Conservation (phyloP, 1,140 invertebrate species). For the Lamellibrachia luymesi region DNA sequence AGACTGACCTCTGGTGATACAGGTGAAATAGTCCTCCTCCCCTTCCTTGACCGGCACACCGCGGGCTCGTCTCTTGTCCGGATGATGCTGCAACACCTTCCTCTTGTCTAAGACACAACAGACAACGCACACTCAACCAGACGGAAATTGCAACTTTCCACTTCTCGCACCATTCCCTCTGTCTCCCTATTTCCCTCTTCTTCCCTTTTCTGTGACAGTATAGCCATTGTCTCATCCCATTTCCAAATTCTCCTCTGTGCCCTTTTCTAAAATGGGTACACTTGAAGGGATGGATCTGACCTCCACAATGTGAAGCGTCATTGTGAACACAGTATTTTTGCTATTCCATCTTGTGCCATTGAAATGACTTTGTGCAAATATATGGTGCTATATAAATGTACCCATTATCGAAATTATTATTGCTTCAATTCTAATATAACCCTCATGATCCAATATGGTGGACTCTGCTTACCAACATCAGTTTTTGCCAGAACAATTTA, state of each 20-base stretch:
- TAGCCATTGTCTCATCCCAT: background rate
- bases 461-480: too few relatives aligned
- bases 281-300: background rate
- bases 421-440: background rate
- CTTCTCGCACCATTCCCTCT: background rate
- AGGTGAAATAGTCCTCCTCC: slow-evolving; percentile 91
- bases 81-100: slow-evolving; percentile 94
- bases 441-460: background rate
- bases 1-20: slow-evolving; percentile 81
- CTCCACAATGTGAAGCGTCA: background rate
- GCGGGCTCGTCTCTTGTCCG: slow-evolving; percentile 89
- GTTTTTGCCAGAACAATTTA: too few relatives aligned
- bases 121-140: background rate
- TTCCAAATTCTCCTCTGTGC: background rate
- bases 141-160: slow-evolving; percentile 21
- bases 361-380: too few relatives aligned
- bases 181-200: background rate
- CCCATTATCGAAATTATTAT: background rate
- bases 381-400: too few relatives aligned
- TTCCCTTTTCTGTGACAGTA: background rate
- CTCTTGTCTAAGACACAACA: slow-evolving; percentile 65
- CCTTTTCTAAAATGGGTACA: background rate
- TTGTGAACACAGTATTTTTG: too few relatives aligned
- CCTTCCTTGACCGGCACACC: slow-evolving; percentile 57
- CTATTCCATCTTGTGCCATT: too few relatives aligned